Percentiles rank a stretch among this genome's conserved stretches.
Evolutionary conservation across 37 sponge, comb jelly and placozoan genomes (phyloP).

Genomic region (Cliona cf. orientalis): DNA sequence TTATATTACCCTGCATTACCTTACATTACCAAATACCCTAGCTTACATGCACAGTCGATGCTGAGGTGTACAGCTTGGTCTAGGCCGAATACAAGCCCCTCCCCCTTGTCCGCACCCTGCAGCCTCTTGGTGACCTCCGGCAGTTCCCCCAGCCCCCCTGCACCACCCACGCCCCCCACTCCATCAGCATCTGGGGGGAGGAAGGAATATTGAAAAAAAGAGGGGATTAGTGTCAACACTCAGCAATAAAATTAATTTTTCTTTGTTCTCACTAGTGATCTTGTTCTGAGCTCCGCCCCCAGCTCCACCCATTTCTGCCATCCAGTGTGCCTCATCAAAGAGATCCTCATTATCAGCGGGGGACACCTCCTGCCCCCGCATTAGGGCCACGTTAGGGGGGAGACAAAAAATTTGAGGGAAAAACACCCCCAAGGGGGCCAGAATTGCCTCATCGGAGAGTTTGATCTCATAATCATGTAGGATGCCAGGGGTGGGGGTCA

Average conservation of each 20-base stretch:
- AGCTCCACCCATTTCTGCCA: too few species aligned
- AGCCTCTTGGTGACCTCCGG: conserved; percentile 62
- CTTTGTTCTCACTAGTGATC: not conserved
- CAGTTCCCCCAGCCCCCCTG: not conserved
- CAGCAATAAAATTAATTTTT: too few species aligned
- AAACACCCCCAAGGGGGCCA: conserved; percentile 69
- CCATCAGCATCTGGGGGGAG: too few species aligned
- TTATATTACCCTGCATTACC: too few species aligned
- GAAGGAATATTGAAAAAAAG: too few species aligned
- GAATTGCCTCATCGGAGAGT: conserved; percentile 47
- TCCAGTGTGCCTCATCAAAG: conserved; percentile 69
- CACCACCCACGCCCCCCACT: not conserved
- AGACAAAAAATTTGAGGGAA: conserved; percentile 62
- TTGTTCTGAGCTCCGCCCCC: not conserved
- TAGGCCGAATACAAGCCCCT: conserved; percentile 57
- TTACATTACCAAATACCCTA: too few species aligned
- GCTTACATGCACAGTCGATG: conserved; percentile 85
- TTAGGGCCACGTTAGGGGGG: conserved; percentile 47
- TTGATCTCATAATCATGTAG: conserved; percentile 59
- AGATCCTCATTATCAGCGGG: conserved; percentile 68
- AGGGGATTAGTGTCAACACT: too few species aligned
- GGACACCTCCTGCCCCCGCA: conserved; percentile 44
- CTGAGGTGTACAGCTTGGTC: conserved; percentile 86
- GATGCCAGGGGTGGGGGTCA: conserved; percentile 14
- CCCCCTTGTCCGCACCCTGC: conserved; percentile 31